Evolutionary conservation across 2,797 vertebrate genomes (phyloP).

Genomic region (Tadarida brasiliensis): DNA sequence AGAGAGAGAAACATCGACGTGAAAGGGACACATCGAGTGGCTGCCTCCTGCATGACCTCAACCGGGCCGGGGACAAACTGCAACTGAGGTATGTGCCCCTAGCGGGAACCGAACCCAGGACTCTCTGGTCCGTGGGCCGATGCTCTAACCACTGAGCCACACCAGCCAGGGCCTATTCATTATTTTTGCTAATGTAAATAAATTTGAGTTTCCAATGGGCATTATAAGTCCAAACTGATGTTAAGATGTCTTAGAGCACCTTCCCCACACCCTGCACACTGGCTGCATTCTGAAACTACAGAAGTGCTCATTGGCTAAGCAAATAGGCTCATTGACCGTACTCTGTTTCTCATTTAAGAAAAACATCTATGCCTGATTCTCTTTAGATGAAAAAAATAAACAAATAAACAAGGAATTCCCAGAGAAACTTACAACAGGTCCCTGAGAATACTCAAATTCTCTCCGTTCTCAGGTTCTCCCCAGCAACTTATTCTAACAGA

Average conservation of each 20-base stretch:
- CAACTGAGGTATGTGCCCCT: too few species aligned
- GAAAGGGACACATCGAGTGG: too few species aligned
- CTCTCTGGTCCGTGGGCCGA: too few species aligned
- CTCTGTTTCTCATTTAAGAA: conserved; percentile 2
- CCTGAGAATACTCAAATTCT: neutral
- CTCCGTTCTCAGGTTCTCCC: neutral
- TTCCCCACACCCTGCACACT: neutral
- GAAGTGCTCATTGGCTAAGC: neutral
- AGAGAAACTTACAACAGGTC: neutral
- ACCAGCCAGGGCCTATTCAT: too few species aligned
- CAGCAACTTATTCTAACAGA: neutral
- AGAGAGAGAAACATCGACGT: too few species aligned
- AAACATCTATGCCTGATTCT: neutral
- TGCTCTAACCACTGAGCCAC: too few species aligned
- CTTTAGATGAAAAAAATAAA: neutral
- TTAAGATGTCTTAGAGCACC: neutral
- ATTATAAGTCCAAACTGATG: neutral
- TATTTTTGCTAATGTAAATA: neutral
- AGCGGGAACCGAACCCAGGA: too few species aligned
- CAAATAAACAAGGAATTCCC: neutral
- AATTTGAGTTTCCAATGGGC: neutral
- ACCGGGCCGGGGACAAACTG: too few species aligned
- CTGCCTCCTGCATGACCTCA: too few species aligned
- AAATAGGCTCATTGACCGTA: neutral
- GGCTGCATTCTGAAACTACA: neutral